A percentile compares a stretch with the other conserved stretches of the same genome.
phyloP scores from a whole-genome alignment of 2,797 vertebrate genomes.

The Avahi laniger region DNA sequence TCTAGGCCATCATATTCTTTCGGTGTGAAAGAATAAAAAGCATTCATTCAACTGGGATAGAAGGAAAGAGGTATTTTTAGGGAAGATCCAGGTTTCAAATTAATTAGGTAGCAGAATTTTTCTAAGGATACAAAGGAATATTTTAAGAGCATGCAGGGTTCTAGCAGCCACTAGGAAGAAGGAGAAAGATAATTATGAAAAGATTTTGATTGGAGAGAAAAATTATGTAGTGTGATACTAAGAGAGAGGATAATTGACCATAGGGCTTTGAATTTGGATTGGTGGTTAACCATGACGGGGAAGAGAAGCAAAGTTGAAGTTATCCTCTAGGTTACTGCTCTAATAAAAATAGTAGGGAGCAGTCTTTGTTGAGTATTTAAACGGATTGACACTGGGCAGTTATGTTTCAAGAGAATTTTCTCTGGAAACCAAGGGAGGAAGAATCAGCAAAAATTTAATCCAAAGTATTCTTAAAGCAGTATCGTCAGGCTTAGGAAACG shows the following conservation, averaged over 20 bases:
- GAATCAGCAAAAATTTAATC: neutral
- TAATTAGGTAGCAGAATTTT: neutral
- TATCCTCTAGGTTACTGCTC: neutral
- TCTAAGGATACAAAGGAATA: neutral
- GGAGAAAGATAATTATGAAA: neutral
- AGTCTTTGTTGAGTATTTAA: neutral
- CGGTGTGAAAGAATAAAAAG: neutral
- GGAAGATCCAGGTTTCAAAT: neutral
- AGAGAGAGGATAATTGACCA: neutral
- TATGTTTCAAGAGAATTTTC: neutral
- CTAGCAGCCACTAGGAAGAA: neutral
- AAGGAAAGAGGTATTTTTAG: constrained; percentile 5
- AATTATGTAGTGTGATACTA: neutral
- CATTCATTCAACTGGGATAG: neutral
- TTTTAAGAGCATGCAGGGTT: neutral
- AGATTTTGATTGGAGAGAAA: neutral
- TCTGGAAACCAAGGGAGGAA: neutral
- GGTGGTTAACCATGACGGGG: neutral
- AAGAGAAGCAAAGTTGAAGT: neutral
- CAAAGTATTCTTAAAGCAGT: neutral
- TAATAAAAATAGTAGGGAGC: neutral
- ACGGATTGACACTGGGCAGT: neutral
- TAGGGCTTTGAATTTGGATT: neutral
- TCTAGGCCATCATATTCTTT: neutral
- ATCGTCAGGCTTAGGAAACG: neutral